A percentile compares a stretch with the other conserved stretches of the same genome.
These are phyloP conservation scores for Ceratotherium simum DNA, from an alignment of 2,113 vertebrate species.

Conservation along the genomic window DNA sequence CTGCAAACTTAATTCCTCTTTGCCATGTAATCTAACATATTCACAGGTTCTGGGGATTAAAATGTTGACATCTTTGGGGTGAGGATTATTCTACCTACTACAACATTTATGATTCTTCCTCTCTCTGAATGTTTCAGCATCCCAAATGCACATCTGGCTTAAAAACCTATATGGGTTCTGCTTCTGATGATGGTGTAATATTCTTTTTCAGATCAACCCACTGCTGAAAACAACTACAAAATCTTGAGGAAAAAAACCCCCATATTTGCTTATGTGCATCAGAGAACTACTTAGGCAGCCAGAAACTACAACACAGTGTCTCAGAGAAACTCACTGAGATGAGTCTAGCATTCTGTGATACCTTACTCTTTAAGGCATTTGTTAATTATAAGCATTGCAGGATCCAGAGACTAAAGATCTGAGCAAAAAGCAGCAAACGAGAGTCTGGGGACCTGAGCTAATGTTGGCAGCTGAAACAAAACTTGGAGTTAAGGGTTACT, in stretches of 20 bases:
- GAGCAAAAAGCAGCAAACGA: neutral
- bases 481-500: too few relatives aligned
- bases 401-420: neutral
- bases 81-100: neutral
- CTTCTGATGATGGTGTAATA: neutral
- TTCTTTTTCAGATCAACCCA: neutral
- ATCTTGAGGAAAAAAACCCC: neutral
- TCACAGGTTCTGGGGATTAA: neutral
- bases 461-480: neutral
- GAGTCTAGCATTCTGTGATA: neutral
- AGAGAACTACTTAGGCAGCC: neutral
- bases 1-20: too few relatives aligned
- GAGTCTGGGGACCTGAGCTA: neutral
- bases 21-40: neutral
- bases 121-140: neutral
- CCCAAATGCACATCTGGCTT: neutral
- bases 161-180: neutral
- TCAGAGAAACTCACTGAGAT: neutral
- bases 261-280: neutral
- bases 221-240: neutral
- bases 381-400: neutral
- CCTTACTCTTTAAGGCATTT: neutral
- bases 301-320: neutral
- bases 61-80: neutral
- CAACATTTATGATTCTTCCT: too few relatives aligned